Percentiles rank a stretch among this genome's conserved stretches.
Evolutionary conservation across 2,888 invertebrate species (phyloP).

Genomic region (Nomada ferruginata): DNA sequence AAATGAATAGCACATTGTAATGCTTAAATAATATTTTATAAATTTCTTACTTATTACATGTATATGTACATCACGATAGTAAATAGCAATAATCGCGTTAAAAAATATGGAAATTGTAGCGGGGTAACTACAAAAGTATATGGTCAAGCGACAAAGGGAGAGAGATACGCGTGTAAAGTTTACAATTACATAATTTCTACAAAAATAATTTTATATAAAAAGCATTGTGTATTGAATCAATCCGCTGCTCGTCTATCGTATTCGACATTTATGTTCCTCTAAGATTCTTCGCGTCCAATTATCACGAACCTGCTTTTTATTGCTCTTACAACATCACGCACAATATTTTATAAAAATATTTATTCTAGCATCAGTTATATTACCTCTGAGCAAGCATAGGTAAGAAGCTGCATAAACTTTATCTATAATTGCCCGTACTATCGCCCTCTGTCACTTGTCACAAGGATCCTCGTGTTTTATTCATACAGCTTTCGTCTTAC

Average conservation of each 20-base stretch:
- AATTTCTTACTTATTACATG: slow-evolving; percentile 63
- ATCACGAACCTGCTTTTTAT: slow-evolving; percentile 54
- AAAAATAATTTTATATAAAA: slow-evolving; percentile 66
- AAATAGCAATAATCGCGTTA: slow-evolving; percentile 70
- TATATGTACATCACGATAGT: slow-evolving; percentile 73
- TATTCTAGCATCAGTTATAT: slow-evolving; percentile 54
- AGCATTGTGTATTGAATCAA: slow-evolving; percentile 37
- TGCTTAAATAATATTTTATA: slow-evolving; percentile 53
- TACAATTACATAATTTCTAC: slow-evolving; percentile 46
- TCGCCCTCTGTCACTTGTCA: slow-evolving; percentile 63
- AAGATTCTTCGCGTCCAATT: slow-evolving; percentile 65
- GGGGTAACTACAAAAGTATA: slow-evolving; percentile 54
- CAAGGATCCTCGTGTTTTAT: slow-evolving; percentile 46
- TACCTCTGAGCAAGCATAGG: slow-evolving; percentile 65
- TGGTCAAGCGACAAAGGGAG: slow-evolving; percentile 70
- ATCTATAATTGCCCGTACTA: slow-evolving; percentile 39
- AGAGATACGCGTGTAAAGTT: slow-evolving; percentile 38
- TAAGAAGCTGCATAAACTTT: slow-evolving; percentile 48
- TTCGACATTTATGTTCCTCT: slow-evolving; percentile 24
- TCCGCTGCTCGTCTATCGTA: slow-evolving; percentile 10
- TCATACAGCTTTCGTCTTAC: slow-evolving; percentile 50
- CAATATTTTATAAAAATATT: slow-evolving; percentile 75
- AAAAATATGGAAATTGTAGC: slow-evolving; percentile 68
- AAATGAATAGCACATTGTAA: slow-evolving; percentile 54
- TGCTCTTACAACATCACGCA: slow-evolving; percentile 59